These are phyloP conservation scores for Chitala chitala DNA, from an alignment of 2,113 vertebrate species.

Conservation along the genomic window DNA sequence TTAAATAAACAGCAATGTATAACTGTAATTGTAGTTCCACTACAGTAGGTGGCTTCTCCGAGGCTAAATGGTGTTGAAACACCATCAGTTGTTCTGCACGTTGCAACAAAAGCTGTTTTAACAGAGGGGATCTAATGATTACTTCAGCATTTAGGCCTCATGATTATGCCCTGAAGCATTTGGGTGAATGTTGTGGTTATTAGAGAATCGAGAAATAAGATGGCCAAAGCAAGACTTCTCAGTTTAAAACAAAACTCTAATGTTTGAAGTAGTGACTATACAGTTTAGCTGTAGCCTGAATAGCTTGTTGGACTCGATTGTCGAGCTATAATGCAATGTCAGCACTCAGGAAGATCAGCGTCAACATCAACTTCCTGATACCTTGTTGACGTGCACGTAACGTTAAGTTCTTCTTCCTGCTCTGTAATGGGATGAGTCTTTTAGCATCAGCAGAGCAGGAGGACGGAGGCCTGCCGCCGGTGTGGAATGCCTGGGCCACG, in stretches of 20 bases:
- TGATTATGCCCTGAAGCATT: neutral
- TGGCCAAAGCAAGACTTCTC: no score
- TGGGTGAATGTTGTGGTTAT: neutral
- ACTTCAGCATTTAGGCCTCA: neutral
- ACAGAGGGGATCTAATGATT: neutral
- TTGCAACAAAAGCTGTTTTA: neutral
- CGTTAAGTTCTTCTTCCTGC: neutral
- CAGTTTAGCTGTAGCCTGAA: neutral
- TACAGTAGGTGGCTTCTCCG: constrained; percentile 42
- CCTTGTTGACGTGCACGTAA: neutral
- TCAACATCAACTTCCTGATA: no score
- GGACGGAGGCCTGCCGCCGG: neutral
- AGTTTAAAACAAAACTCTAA: no score
- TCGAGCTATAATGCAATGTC: neutral
- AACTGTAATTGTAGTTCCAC: constrained; percentile 61
- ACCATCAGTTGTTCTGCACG: constrained; percentile 48
- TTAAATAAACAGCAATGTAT: constrained; percentile 72
- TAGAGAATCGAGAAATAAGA: neutral
- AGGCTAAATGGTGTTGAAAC: constrained; percentile 22
- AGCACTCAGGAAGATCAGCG: neutral
- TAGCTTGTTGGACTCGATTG: neutral
- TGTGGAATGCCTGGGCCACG: no score
- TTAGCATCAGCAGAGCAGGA: neutral
- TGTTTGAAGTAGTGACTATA: no score
- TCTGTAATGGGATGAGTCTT: neutral